A percentile compares a stretch with the other conserved stretches of the same genome.
phyloP scores from a whole-genome alignment of 2,797 vertebrate species.

The Scomberomorus guttatus region DNA sequence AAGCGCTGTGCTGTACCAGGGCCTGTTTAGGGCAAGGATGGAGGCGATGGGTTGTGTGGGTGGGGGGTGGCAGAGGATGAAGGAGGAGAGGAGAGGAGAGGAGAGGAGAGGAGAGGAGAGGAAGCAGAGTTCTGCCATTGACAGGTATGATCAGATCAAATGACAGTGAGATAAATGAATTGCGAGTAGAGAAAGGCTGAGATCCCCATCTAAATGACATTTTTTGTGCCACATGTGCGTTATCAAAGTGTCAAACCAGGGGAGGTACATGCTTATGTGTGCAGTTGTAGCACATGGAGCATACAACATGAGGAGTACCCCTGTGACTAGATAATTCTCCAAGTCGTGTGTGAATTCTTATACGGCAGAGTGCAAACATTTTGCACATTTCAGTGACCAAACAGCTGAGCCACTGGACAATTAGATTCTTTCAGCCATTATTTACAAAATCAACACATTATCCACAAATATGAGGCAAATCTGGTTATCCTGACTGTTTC shows the following conservation, averaged over 20 bases:
- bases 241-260: constrained; percentile 23
- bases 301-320: not conserved
- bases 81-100: constrained; percentile 1
- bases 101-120: constrained; percentile 5
- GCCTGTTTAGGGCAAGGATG: constrained; percentile 41
- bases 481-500: not conserved
- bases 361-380: not conserved
- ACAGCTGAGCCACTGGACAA: constrained; percentile 26
- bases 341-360: not conserved
- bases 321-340: not conserved
- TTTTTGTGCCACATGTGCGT: constrained; percentile 21
- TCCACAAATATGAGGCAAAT: not conserved
- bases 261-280: not conserved
- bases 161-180: constrained; percentile 37
- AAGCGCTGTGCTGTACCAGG: constrained; percentile 50
- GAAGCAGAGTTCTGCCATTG: constrained; percentile 33
- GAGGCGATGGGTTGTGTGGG: constrained; percentile 17
- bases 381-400: constrained; percentile 15
- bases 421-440: constrained; percentile 3
- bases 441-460: no score
- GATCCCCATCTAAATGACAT: constrained; percentile 9
- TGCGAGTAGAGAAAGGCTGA: constrained; percentile 8
- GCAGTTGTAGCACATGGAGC: not conserved
- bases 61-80: not conserved
- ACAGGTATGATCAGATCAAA: constrained; percentile 47